Percentiles rank a stretch among this genome's conserved stretches.
Evolutionary conservation across 2,888 invertebrate genomes (phyloP).

Genomic region (Phyto melanocephala): DNA sequence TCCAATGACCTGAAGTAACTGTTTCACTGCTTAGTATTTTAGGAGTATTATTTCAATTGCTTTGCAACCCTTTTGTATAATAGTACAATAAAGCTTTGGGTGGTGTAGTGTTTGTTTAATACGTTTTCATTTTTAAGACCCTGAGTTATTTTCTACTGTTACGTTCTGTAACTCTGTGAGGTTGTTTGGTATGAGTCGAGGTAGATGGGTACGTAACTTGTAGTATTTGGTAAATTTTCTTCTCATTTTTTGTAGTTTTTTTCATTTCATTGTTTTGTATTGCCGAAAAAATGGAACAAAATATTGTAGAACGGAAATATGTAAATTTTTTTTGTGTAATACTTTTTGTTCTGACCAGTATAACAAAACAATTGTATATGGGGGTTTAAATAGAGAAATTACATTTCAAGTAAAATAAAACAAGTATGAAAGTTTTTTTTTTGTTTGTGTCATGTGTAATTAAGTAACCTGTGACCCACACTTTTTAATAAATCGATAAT

Average conservation of each 20-base stretch:
- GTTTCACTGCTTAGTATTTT: no score
- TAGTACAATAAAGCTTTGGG: neutral
- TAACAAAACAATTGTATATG: constrained; percentile 50
- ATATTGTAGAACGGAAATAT: constrained; percentile 59
- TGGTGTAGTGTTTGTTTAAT: constrained; percentile 46
- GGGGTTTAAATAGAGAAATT: constrained; percentile 9
- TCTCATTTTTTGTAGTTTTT: neutral
- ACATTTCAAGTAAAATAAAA: no score
- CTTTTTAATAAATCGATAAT: no score
- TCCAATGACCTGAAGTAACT: no score
- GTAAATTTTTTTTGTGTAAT: constrained; percentile 47
- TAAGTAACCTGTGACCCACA: no score
- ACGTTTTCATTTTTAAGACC: constrained; percentile 59
- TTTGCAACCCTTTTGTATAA: no score
- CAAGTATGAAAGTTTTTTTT: no score
- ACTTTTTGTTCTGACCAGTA: constrained; percentile 57
- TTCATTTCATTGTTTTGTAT: neutral
- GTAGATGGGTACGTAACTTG: constrained; percentile 51
- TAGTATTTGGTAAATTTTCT: constrained; percentile 27
- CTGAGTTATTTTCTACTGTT: constrained; percentile 49
- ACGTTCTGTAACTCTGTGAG: neutral
- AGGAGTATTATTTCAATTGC: no score
- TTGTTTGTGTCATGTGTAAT: no score
- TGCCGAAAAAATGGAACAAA: constrained; percentile 59
- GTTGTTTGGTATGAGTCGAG: constrained; percentile 20